Percentiles rank a stretch among this genome's conserved stretches.
Evolutionary conservation across 2,888 invertebrate genomes (phyloP).

Genomic region (Drosophila putrida): DNA sequence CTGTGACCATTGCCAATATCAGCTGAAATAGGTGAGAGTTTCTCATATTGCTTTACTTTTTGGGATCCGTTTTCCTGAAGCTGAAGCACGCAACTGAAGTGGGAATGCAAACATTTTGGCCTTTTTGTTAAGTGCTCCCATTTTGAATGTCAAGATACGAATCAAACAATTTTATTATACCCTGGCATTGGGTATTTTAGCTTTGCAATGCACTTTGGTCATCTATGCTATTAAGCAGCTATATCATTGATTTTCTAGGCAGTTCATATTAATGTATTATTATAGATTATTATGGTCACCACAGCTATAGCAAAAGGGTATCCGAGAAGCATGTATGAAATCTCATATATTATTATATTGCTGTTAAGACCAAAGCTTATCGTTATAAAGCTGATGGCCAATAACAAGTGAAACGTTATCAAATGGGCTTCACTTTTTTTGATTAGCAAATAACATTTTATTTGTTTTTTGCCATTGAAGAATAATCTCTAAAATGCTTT

Average conservation of each 20-base stretch:
- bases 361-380: slow-evolving; percentile 49
- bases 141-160: slow-evolving; percentile 59
- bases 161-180: slow-evolving; percentile 10
- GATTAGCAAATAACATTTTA: slow-evolving; percentile 43
- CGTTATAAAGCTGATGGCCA: slow-evolving; percentile 33
- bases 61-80: slow-evolving; percentile 32
- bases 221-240: background rate
- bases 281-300: background rate
- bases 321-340: background rate
- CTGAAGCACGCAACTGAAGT: slow-evolving; percentile 42
- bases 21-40: slow-evolving; percentile 17
- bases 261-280: background rate
- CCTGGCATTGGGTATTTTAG: background rate
- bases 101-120: slow-evolving; percentile 7
- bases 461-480: slow-evolving; percentile 27
- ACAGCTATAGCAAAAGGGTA: background rate
- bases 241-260: background rate
- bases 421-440: slow-evolving; percentile 25
- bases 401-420: slow-evolving; percentile 37
- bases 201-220: background rate
- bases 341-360: slow-evolving; percentile 9
- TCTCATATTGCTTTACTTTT: slow-evolving; percentile 36
- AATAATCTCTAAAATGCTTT: slow-evolving; percentile 46
- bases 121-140: slow-evolving; percentile 63
- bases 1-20: slow-evolving; percentile 32